These are phyloP conservation scores for Lomographa bimaculata DNA, from an alignment of 2,888 invertebrate genomes.

Conservation along the genomic window DNA sequence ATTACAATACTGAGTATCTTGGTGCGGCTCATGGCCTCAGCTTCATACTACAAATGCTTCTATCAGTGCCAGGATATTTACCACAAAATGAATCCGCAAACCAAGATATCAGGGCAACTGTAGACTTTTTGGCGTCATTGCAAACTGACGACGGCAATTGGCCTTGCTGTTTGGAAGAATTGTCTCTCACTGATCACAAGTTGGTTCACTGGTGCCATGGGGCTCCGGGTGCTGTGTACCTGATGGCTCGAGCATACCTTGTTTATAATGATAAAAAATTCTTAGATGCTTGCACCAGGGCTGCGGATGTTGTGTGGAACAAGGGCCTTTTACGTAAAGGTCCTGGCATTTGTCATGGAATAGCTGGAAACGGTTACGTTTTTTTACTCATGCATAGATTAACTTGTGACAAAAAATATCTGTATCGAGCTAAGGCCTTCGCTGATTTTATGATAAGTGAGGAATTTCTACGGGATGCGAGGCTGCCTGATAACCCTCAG, in stretches of 20 bases:
- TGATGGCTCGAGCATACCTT: constrained; percentile 91
- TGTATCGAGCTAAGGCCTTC: constrained; percentile 90
- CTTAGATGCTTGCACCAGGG: constrained; percentile 85
- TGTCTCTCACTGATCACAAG: constrained; percentile 84
- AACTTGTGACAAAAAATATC: constrained; percentile 87
- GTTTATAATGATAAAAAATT: constrained; percentile 89
- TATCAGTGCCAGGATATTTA: constrained; percentile 79
- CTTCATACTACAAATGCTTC: constrained; percentile 83
- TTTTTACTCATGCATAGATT: constrained; percentile 90
- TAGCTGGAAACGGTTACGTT: constrained; percentile 92
- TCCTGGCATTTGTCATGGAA: constrained; percentile 95
- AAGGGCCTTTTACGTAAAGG: constrained; percentile 93
- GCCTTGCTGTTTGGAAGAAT: constrained; percentile 89
- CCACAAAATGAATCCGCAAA: constrained; percentile 78
- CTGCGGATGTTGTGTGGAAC: constrained; percentile 91
- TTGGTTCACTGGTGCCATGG: constrained; percentile 97
- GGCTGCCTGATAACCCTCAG: constrained; percentile 91
- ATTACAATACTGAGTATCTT: constrained; percentile 88
- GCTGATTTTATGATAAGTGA: constrained; percentile 88
- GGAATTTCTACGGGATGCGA: constrained; percentile 86
- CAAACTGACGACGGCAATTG: constrained; percentile 90
- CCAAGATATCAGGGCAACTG: constrained; percentile 83
- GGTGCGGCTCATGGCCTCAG: constrained; percentile 86
- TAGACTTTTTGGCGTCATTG: constrained; percentile 86
- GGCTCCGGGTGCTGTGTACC: constrained; percentile 91